phyloP scores from a whole-genome alignment of 2,113 vertebrate genomes.

The Dendrocopos noguchii region DNA sequence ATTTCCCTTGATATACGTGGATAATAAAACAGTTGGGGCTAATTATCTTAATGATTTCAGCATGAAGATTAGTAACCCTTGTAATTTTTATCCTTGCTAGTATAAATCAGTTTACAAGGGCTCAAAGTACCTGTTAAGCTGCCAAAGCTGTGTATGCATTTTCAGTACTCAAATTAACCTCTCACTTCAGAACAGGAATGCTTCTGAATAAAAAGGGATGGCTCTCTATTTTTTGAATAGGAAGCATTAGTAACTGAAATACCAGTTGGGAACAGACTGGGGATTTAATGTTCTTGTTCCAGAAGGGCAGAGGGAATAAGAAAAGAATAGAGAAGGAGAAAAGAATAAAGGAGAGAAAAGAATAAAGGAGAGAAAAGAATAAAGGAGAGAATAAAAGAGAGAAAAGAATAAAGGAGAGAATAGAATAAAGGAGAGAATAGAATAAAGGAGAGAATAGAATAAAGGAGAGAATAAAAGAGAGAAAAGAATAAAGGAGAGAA shows the following conservation, averaged over 20 bases:
- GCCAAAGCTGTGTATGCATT: background rate
- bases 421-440: no score
- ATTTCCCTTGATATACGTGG: slow-evolving; percentile 30
- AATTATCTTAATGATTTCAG: slow-evolving; percentile 60
- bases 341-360: no score
- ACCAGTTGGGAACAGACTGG: background rate
- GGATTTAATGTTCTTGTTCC: background rate
- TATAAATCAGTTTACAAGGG: slow-evolving; percentile 58
- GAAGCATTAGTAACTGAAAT: background rate
- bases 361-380: no score
- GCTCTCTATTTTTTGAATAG: background rate
- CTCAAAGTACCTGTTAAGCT: slow-evolving; percentile 41
- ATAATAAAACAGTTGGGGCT: slow-evolving; percentile 56
- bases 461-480: no score
- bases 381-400: no score
- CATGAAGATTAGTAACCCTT: slow-evolving; percentile 52
- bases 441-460: no score
- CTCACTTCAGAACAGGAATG: background rate
- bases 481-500: no score
- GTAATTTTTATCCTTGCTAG: slow-evolving; percentile 55
- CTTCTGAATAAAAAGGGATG: background rate
- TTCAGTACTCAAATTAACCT: slow-evolving; percentile 21
- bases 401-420: no score
- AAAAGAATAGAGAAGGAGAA: no score
- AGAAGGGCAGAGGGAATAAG: background rate